Percentiles rank a stretch among this genome's conserved stretches.
phyloP scores from a whole-genome alignment of 2,113 vertebrate genomes.

The Myanophis thanlyinensis region DNA sequence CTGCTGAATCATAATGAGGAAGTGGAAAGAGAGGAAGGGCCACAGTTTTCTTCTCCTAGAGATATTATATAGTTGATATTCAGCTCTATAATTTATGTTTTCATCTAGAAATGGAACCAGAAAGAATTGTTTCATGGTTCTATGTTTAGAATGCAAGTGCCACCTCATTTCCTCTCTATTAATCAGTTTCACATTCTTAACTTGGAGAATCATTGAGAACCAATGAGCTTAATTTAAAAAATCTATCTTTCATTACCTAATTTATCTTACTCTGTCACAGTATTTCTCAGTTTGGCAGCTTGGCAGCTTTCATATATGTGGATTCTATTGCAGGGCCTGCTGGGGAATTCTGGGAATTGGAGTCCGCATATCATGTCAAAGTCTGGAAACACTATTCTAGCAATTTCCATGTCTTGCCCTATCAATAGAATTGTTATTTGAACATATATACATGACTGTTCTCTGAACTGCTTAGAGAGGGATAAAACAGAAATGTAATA shows the following conservation, averaged over 20 bases:
- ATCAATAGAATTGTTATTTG: not conserved
- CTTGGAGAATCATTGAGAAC: not conserved
- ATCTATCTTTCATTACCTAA: not conserved
- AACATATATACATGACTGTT: not conserved
- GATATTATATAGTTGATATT: not conserved
- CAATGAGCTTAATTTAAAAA: not conserved
- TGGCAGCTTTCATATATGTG: not conserved
- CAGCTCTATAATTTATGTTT: not conserved
- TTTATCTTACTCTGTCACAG: not conserved
- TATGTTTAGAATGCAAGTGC: not conserved
- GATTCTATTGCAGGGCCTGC: not conserved
- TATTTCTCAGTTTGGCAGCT: not conserved
- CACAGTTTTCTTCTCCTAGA: conserved; percentile 29
- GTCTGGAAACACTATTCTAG: not conserved
- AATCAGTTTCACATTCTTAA: not conserved
- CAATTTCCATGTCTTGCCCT: not conserved
- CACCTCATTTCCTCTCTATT: not conserved
- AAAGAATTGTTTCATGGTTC: conserved; percentile 10
- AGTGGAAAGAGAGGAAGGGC: not conserved
- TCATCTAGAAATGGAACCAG: fast-evolving
- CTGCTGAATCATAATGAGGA: conserved; percentile 33
- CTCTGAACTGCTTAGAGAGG: not conserved
- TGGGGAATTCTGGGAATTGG: not conserved
- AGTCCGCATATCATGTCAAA: not conserved
- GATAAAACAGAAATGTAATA: not conserved